phyloP scores from a whole-genome alignment of 2,888 invertebrate genomes.

The Leptinotarsa rubiginosa region DNA sequence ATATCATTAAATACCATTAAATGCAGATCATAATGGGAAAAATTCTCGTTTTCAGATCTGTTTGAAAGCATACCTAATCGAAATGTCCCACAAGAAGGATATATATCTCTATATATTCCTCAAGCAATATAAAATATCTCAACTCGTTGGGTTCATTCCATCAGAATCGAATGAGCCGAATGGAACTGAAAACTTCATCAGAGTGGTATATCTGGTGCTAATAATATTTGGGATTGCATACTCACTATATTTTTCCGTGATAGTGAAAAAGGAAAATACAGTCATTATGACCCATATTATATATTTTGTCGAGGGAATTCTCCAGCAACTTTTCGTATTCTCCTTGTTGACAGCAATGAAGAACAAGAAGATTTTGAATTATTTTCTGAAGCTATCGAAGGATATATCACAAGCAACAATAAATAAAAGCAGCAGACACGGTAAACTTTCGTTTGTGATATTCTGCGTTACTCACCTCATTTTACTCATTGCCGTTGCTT shows the following conservation, averaged over 20 bases:
- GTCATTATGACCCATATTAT: not conserved
- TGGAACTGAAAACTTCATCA: not conserved
- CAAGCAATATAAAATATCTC: not conserved
- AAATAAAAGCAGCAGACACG: not conserved
- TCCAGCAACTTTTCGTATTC: not conserved
- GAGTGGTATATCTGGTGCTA: not conserved
- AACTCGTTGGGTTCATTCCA: not conserved
- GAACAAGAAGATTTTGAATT: not conserved
- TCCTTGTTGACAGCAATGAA: not conserved
- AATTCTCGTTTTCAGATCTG: no score
- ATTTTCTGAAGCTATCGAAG: not conserved
- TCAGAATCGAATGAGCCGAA: not conserved
- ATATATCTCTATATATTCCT: not conserved
- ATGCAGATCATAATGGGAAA: no score
- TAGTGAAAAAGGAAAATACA: not conserved
- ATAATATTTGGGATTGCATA: not conserved
- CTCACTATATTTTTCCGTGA: not conserved
- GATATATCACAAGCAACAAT: no score
- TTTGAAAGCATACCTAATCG: not conserved
- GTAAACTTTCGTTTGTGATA: not conserved
- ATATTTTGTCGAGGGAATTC: not conserved
- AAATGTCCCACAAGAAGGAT: not conserved
- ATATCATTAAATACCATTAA: no score
- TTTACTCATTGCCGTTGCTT: not conserved
- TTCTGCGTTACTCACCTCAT: not conserved